Conservation (phyloP, 2,888 invertebrate species). For the Charanyca ferruginea region DNA sequence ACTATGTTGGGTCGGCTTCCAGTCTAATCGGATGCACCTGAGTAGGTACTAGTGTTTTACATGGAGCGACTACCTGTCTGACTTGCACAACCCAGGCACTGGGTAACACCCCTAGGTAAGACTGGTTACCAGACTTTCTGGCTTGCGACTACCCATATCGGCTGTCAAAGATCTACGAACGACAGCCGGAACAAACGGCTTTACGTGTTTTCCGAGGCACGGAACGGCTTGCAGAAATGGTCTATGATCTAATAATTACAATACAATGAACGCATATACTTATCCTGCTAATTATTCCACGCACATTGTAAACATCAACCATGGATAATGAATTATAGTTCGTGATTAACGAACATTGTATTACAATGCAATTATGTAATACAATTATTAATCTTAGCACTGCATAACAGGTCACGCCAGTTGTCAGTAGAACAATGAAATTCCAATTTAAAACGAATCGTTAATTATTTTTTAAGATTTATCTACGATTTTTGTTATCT, state of each 20-base stretch:
- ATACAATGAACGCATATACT: conserved; percentile 16
- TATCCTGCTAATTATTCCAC: conserved; percentile 38
- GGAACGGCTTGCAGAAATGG: neutral
- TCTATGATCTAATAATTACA: conserved; percentile 7
- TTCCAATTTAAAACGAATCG: conserved; percentile 6
- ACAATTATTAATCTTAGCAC: conserved; percentile 23
- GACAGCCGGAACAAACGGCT: too few species aligned
- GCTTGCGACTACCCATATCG: too few species aligned
- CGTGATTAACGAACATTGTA: conserved; percentile 24
- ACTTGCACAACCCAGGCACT: too few species aligned
- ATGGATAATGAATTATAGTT: conserved; percentile 31
- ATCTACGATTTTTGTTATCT: neutral
- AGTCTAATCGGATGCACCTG: too few species aligned
- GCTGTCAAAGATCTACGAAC: too few species aligned
- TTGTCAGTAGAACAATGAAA: conserved; percentile 6
- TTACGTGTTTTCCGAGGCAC: too few species aligned
- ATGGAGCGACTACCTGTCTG: too few species aligned
- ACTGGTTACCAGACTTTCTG: too few species aligned
- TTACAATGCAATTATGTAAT: conserved; percentile 48
- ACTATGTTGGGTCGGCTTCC: too few species aligned
- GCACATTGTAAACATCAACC: conserved; percentile 23
- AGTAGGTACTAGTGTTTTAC: too few species aligned
- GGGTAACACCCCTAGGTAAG: too few species aligned
- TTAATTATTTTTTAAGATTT: neutral
- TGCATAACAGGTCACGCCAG: conserved; percentile 13